phyloP scores from a whole-genome alignment of 2,888 invertebrate species.

The Sinotaia quadrata region DNA sequence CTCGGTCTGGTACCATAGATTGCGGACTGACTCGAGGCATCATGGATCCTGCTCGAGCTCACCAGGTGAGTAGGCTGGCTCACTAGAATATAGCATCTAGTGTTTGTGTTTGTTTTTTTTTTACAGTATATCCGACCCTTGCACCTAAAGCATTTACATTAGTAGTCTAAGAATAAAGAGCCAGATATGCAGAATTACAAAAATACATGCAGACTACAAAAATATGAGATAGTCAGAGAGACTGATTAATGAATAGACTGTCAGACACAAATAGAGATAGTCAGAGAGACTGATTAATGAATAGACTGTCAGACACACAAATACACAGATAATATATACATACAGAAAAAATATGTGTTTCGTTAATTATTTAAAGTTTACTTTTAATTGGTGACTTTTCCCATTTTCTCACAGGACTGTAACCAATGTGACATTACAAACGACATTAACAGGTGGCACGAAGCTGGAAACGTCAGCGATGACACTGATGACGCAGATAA shows the following conservation, averaged over 20 bases:
- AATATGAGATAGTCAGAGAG: no score
- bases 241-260: no score
- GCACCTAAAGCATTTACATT: no score
- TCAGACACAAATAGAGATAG: no score
- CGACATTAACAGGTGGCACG: conserved; percentile 4
- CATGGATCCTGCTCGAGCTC: conserved; percentile 18
- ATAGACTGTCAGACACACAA: no score
- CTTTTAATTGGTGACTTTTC: not conserved
- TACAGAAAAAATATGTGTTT: no score
- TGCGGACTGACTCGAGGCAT: conserved; percentile 9
- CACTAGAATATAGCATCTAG: not conserved
- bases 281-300: no score
- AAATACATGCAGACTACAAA: no score
- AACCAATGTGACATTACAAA: conserved; percentile 11
- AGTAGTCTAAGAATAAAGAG: no score
- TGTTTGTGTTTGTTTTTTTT: conserved; percentile 5
- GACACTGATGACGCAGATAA: not conserved
- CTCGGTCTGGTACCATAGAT: not conserved
- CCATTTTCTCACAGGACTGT: not conserved
- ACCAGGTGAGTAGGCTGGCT: not conserved
- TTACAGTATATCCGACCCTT: no score
- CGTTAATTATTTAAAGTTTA: not conserved
- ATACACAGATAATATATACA: no score
- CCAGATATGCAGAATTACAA: no score
- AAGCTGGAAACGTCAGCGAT: not conserved